These are phyloP conservation scores for Acrobasis suavella DNA, from an alignment of 2,888 invertebrate genomes.

Conservation along the genomic window DNA sequence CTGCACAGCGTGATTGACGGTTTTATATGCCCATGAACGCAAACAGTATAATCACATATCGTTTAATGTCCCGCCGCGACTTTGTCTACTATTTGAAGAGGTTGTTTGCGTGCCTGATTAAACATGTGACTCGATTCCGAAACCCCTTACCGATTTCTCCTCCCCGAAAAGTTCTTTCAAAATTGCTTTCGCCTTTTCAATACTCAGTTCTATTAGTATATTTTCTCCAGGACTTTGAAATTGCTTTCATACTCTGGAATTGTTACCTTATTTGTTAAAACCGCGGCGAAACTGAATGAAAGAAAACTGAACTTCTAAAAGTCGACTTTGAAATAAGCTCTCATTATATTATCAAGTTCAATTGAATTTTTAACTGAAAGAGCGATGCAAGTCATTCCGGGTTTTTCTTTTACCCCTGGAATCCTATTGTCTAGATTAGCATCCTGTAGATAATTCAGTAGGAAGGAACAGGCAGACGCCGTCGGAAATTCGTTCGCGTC, in stretches of 20 bases:
- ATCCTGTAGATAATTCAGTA: slow-evolving; percentile 54
- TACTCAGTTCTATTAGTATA: slow-evolving; percentile 32
- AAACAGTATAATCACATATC: slow-evolving; percentile 5
- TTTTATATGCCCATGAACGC: slow-evolving; percentile 5
- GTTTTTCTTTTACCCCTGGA: slow-evolving; percentile 46
- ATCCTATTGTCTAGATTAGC: slow-evolving; percentile 65
- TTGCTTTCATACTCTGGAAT: slow-evolving; percentile 31
- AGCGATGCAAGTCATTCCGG: slow-evolving; percentile 35
- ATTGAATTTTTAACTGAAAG: slow-evolving; percentile 46
- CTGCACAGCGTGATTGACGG: neutral
- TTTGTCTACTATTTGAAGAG: slow-evolving; percentile 6
- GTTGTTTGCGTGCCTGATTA: slow-evolving; percentile 10
- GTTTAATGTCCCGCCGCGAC: neutral
- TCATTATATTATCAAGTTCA: slow-evolving; percentile 40
- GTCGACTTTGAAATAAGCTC: slow-evolving; percentile 39
- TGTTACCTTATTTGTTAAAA: slow-evolving; percentile 34
- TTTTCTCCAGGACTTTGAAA: slow-evolving; percentile 36
- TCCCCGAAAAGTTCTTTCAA: slow-evolving; percentile 27
- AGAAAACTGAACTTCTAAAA: slow-evolving; percentile 42
- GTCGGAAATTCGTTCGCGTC: slow-evolving; percentile 57
- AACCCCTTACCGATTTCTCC: slow-evolving; percentile 2
- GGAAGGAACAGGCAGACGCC: slow-evolving; percentile 39
- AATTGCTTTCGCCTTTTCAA: slow-evolving; percentile 33
- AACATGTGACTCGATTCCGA: slow-evolving; percentile 10
- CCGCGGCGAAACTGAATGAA: slow-evolving; percentile 32